Conservation (phyloP, 2,888 invertebrate genomes). For the Loripinus fragilis region DNA sequence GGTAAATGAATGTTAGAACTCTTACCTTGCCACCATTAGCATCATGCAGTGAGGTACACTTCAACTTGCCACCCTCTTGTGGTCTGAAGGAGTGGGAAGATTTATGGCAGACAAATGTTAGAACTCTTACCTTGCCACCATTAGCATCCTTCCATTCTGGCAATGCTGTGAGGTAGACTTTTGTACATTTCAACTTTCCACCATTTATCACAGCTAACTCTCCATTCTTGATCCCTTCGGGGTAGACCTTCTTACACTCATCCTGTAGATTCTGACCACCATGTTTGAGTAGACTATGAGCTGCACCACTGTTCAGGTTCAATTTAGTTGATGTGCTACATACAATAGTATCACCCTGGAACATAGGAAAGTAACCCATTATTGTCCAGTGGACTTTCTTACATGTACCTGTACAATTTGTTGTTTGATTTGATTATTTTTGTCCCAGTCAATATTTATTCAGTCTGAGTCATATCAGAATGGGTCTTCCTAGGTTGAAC, state of each 20-base stretch:
- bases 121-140: conserved; percentile 53
- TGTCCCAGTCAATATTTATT: no score
- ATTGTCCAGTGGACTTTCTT: no score
- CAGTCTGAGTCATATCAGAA: no score
- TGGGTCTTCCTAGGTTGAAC: no score
- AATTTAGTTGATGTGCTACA: conserved; percentile 68
- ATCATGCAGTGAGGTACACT: conserved; percentile 65
- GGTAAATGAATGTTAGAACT: no score
- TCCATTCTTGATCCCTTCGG: conserved; percentile 65
- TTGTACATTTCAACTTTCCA: conserved; percentile 66
- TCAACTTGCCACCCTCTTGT: conserved; percentile 63
- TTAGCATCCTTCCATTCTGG: conserved; percentile 59
- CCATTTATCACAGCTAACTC: conserved; percentile 66
- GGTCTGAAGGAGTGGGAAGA: no score
- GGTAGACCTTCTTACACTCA: conserved; percentile 61
- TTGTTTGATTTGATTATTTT: no score
- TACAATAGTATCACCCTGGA: conserved; percentile 76
- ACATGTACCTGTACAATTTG: no score
- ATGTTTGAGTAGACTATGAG: conserved; percentile 66
- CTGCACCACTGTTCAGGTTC: conserved; percentile 70
- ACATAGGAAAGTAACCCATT: no score
- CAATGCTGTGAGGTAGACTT: conserved; percentile 68
- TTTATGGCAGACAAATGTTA: no score
- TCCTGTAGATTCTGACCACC: conserved; percentile 71
- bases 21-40: conserved; percentile 58